phyloP scores from a whole-genome alignment of 2,888 invertebrate species.

The Parthenolecanium corni region DNA sequence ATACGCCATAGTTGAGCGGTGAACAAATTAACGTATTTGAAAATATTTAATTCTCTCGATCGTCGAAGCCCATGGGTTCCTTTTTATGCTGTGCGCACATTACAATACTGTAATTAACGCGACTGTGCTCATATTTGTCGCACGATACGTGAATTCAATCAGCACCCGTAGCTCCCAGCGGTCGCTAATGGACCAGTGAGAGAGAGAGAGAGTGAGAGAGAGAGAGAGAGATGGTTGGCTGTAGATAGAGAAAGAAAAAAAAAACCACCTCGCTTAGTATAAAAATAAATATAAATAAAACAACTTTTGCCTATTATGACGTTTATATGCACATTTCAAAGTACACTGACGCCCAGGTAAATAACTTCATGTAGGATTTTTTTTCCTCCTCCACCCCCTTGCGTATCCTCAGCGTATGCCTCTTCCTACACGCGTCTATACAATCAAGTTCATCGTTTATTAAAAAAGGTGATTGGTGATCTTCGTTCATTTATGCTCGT shows the following conservation, averaged over 20 bases:
- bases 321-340: constrained; percentile 10
- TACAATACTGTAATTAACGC: neutral
- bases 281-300: constrained; percentile 16
- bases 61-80: neutral
- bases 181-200: constrained; percentile 9
- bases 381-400: neutral
- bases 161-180: constrained; percentile 1
- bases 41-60: neutral
- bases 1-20: no score
- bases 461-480: no score
- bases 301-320: constrained; percentile 8
- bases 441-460: no score
- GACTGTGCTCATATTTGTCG: no score
- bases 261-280: constrained; percentile 12
- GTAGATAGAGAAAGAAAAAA: no score
- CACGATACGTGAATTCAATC: constrained; percentile 15
- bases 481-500: no score
- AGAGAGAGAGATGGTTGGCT: no score
- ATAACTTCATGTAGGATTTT: constrained; percentile 20
- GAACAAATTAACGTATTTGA: no score
- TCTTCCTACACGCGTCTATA: no score
- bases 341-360: constrained; percentile 21
- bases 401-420: no score
- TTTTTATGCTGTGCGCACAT: neutral
- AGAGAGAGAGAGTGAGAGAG: no score